Evolutionary conservation across 2,797 vertebrate genomes (phyloP).

Genomic region (Neosalanx taihuensis): DNA sequence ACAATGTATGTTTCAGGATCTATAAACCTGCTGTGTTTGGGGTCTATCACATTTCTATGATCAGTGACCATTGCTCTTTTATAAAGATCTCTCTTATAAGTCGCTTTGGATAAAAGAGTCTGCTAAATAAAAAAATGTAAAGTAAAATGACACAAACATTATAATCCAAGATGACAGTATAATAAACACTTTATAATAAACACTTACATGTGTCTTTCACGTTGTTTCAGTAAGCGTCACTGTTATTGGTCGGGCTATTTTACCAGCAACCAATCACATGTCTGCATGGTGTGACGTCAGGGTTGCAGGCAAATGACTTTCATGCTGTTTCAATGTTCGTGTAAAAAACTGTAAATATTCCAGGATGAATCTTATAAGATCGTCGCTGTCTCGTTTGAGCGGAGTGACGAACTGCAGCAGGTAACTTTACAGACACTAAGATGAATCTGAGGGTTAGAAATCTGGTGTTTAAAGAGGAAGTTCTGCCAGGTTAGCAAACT

Average conservation of each 20-base stretch:
- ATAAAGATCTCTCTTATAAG: too few species aligned
- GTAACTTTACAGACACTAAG: constrained; percentile 45
- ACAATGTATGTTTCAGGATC: too few species aligned
- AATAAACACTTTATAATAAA: not conserved
- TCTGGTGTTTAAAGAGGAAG: not conserved
- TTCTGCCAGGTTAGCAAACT: too few species aligned
- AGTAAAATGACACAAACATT: too few species aligned
- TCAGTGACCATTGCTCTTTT: too few species aligned
- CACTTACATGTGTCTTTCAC: not conserved
- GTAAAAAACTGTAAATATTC: constrained; percentile 3
- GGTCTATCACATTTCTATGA: too few species aligned
- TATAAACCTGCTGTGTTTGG: too few species aligned
- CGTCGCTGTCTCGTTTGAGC: constrained; percentile 49
- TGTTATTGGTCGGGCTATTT: constrained; percentile 41
- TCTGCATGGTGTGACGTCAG: not conserved
- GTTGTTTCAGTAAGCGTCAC: constrained; percentile 17
- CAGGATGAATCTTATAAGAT: constrained; percentile 60
- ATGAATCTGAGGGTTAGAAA: not conserved
- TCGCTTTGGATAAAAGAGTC: too few species aligned
- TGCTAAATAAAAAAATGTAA: too few species aligned
- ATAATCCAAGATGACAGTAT: too few species aligned
- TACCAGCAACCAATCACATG: constrained; percentile 42
- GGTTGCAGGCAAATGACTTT: constrained; percentile 50
- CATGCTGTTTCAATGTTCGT: constrained; percentile 18
- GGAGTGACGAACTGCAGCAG: constrained; percentile 40